These are phyloP conservation scores for Antedon bifida DNA, from an alignment of 35 echinoderm and acorn worm species.

Conservation along the genomic window DNA sequence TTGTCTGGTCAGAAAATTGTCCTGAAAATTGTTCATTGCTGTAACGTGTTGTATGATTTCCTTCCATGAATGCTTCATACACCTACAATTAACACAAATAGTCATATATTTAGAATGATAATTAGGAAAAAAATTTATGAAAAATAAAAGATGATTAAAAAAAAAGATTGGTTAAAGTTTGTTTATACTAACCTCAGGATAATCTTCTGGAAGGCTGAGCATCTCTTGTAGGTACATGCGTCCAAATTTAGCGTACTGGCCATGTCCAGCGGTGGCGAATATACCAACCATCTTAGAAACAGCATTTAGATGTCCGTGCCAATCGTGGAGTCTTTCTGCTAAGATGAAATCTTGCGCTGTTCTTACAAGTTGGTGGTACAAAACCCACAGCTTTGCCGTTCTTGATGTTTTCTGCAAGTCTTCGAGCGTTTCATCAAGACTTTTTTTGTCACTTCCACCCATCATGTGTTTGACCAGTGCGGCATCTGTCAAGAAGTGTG, in stretches of 20 bases:
- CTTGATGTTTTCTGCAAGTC: slow-evolving; percentile 12
- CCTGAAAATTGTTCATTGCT: slow-evolving; percentile 31
- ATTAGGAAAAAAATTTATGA: too few relatives aligned
- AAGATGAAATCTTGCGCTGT: slow-evolving; percentile 2
- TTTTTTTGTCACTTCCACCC: background rate
- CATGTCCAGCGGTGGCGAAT: slow-evolving; percentile 13
- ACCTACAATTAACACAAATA: background rate
- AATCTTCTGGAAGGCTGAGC: slow-evolving; percentile 15
- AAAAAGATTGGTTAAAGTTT: background rate
- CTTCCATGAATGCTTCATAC: slow-evolving; percentile 20
- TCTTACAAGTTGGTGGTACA: slow-evolving; percentile 13
- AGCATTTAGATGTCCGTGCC: slow-evolving; percentile 20
- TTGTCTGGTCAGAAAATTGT: slow-evolving; percentile 39
- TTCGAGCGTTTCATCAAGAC: slow-evolving; percentile 11
- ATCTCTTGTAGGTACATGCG: slow-evolving; percentile 10
- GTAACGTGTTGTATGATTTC: slow-evolving; percentile 20
- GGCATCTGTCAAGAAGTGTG: slow-evolving; percentile 24
- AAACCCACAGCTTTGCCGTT: slow-evolving; percentile 23
- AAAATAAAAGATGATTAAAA: background rate
- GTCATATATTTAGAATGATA: too few relatives aligned
- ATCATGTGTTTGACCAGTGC: slow-evolving; percentile 18
- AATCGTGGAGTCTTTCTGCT: background rate
- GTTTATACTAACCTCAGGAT: slow-evolving; percentile 16
- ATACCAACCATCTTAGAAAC: slow-evolving; percentile 19
- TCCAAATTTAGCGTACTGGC: slow-evolving; percentile 11